These are phyloP conservation scores for Takifugu flavidus DNA, from an alignment of 2,113 vertebrate genomes.

Conservation along the genomic window DNA sequence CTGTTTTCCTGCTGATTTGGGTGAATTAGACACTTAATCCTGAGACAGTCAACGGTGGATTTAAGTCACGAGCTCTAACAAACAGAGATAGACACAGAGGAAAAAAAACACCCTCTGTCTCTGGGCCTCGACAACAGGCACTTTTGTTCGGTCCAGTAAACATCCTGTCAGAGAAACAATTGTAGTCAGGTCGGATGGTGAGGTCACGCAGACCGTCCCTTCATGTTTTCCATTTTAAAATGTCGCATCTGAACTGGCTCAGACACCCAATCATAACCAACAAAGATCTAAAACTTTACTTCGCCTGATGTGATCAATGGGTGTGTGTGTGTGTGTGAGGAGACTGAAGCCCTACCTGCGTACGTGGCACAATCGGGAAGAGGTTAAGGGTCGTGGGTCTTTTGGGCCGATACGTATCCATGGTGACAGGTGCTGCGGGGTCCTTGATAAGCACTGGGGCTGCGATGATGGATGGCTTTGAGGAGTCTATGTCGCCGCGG, in stretches of 20 bases:
- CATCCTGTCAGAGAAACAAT: slow-evolving; percentile 38
- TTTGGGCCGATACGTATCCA: slow-evolving; percentile 92
- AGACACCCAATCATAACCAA: slow-evolving; percentile 6
- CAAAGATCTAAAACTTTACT: slow-evolving; percentile 3
- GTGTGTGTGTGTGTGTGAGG: background rate
- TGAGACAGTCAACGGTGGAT: too few relatives aligned
- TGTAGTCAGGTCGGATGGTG: slow-evolving; percentile 16
- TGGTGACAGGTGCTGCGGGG: slow-evolving; percentile 73
- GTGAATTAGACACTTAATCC: too few relatives aligned
- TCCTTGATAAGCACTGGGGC: slow-evolving; percentile 64
- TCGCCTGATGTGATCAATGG: background rate
- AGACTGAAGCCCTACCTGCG: slow-evolving; percentile 80
- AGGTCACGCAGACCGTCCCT: slow-evolving; percentile 17
- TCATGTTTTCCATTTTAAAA: background rate
- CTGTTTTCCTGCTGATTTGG: slow-evolving; percentile 1
- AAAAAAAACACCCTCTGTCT: slow-evolving; percentile 14
- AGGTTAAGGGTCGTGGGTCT: slow-evolving; percentile 95
- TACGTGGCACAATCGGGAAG: slow-evolving; percentile 92
- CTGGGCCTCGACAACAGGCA: slow-evolving; percentile 41
- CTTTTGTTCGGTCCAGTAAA: slow-evolving; percentile 51
- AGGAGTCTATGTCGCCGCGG: slow-evolving; percentile 72
- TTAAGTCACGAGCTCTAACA: slow-evolving; percentile 36
- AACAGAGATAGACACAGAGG: slow-evolving; percentile 40
- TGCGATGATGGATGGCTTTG: slow-evolving; percentile 57
- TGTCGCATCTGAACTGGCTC: background rate